A percentile compares a stretch with the other conserved stretches of the same genome.
Conservation (phyloP, 1,140 invertebrate species). For the Lordiphosa stackelbergi region DNA sequence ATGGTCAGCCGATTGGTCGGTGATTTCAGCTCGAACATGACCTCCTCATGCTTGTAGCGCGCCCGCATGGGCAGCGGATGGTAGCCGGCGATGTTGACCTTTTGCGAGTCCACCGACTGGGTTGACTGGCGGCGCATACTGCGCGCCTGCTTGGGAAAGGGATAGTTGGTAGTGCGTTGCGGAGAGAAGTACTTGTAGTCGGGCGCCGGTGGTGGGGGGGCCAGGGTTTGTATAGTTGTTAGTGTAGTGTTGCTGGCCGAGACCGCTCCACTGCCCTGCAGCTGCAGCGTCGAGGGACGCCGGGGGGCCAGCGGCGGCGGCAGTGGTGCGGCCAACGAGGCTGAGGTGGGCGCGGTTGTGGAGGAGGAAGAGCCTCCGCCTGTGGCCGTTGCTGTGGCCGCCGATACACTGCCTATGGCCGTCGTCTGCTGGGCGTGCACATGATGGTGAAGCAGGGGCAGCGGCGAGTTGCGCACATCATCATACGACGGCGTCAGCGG, state of each 20-base stretch:
- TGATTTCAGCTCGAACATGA: constrained; percentile 74
- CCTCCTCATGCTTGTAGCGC: constrained; percentile 72
- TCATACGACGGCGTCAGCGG: constrained; percentile 73
- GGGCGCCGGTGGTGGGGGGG: constrained; percentile 65
- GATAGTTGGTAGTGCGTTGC: constrained; percentile 70
- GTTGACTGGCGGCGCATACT: constrained; percentile 70
- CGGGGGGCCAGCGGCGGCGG: constrained; percentile 48
- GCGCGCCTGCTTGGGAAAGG: constrained; percentile 68
- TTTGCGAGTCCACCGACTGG: constrained; percentile 73
- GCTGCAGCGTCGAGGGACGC: constrained; percentile 64
- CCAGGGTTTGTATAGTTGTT: constrained; percentile 61
- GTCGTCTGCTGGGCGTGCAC: constrained; percentile 60
- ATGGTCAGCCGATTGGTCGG: constrained; percentile 76
- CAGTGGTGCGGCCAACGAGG: constrained; percentile 39
- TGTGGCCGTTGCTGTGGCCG: constrained; percentile 24
- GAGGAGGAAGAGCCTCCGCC: constrained; percentile 38
- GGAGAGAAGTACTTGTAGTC: constrained; percentile 76
- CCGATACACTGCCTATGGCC: constrained; percentile 58
- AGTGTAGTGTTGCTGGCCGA: constrained; percentile 60
- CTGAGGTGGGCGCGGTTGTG: constrained; percentile 49
- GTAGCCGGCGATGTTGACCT: constrained; percentile 68
- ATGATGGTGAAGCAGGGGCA: constrained; percentile 70
- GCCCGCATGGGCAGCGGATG: constrained; percentile 69
- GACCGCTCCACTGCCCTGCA: constrained; percentile 56
- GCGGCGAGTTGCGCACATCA: constrained; percentile 65